These are phyloP conservation scores for Todiramphus saurophagus DNA, from an alignment of 2,113 vertebrate genomes.

Conservation along the genomic window DNA sequence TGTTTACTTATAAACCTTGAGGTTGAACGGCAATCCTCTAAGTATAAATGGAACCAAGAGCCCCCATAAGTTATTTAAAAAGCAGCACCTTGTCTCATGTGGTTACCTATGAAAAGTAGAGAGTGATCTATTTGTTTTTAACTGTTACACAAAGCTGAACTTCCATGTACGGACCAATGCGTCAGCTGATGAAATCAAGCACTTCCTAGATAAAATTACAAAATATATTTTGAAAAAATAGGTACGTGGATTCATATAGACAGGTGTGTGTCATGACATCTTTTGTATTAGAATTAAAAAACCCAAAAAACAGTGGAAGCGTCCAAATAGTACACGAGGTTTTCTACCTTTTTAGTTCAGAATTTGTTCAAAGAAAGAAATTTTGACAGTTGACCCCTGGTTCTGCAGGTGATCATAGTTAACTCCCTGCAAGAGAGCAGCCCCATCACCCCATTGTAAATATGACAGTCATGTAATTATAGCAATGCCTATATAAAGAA, in stretches of 20 bases:
- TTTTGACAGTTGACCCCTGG: neutral
- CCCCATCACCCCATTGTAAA: neutral
- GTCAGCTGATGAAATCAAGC: neutral
- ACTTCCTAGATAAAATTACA: neutral
- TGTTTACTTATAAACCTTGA: neutral
- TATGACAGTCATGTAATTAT: no score
- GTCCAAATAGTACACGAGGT: neutral
- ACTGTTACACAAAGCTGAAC: neutral
- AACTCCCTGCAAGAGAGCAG: neutral
- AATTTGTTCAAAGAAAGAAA: neutral
- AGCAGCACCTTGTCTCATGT: neutral
- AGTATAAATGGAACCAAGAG: neutral
- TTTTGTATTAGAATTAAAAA: neutral
- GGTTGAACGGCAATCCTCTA: neutral
- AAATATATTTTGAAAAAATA: neutral
- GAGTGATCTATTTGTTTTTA: neutral
- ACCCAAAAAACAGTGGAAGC: neutral
- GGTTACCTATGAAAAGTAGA: neutral
- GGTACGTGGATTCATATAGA: neutral
- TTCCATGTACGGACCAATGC: neutral
- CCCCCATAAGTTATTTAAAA: neutral
- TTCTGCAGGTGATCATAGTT: neutral
- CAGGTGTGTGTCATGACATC: fast-evolving
- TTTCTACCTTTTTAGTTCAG: neutral
- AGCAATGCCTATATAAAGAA: neutral